phyloP scores from a whole-genome alignment of 2,797 vertebrate genomes.

The Smutsia temminckii region DNA sequence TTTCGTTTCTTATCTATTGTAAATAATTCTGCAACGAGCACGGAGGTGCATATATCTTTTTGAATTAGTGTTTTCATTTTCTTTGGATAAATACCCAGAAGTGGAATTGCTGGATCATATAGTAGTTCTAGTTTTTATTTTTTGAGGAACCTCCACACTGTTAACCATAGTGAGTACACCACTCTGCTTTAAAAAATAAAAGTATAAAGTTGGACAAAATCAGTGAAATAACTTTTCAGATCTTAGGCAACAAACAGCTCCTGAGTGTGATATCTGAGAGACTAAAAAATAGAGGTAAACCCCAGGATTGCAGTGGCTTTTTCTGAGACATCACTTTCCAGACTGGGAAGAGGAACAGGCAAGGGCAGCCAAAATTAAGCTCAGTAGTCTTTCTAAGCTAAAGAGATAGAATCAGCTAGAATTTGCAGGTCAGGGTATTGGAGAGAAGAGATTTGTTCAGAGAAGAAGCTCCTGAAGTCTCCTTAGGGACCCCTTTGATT shows the following conservation, averaged over 20 bases:
- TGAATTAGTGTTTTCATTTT: not conserved
- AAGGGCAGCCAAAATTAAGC: not conserved
- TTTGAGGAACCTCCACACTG: not conserved
- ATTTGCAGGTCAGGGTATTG: not conserved
- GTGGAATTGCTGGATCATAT: not conserved
- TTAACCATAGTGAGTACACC: not conserved
- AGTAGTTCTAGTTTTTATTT: not conserved
- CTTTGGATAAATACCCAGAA: not conserved
- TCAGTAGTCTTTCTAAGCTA: not conserved
- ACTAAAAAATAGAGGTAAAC: rapidly evolving
- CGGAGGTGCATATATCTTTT: not conserved
- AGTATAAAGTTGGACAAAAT: not conserved
- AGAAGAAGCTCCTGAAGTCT: not conserved
- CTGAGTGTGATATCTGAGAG: not conserved
- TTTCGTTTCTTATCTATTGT: not conserved
- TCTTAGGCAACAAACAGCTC: not conserved
- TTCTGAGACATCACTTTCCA: not conserved
- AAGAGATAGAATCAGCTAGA: not conserved
- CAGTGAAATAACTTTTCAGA: not conserved
- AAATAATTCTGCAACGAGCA: not conserved
- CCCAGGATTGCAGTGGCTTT: not conserved
- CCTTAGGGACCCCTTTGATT: not conserved
- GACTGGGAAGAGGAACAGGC: rapidly evolving
- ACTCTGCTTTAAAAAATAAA: not conserved
- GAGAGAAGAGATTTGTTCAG: not conserved